phyloP scores from a whole-genome alignment of 2,113 vertebrate species.

The Brevimyrus niger region DNA sequence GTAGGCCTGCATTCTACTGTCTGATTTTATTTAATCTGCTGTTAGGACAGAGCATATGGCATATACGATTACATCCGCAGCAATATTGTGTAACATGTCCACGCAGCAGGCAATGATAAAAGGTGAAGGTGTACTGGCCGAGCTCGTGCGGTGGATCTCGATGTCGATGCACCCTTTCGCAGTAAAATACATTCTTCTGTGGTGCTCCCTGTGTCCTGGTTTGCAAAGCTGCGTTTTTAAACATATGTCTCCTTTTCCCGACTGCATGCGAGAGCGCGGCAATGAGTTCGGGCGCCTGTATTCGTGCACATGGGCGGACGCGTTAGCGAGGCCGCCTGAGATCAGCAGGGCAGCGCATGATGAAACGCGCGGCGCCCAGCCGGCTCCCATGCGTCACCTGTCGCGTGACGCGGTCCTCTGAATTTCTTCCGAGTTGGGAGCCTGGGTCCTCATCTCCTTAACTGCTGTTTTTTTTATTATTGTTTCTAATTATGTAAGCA shows the following conservation, averaged over 20 bases:
- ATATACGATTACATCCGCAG: not conserved
- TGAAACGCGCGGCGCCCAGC: not conserved
- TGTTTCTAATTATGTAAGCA: not conserved
- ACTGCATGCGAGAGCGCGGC: not conserved
- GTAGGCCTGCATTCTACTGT: not conserved
- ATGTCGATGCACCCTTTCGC: not conserved
- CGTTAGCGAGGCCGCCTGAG: not conserved
- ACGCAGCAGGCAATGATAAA: not conserved
- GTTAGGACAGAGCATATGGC: not conserved
- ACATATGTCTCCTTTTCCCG: not conserved
- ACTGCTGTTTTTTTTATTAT: not conserved
- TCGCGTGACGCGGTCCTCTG: not conserved
- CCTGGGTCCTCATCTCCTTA: not conserved
- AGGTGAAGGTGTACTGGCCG: not conserved
- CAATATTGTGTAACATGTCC: not conserved
- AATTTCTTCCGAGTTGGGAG: not conserved
- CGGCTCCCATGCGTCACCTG: not conserved
- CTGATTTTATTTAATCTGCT: not conserved
- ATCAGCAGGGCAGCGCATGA: not conserved
- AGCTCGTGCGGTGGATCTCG: not conserved
- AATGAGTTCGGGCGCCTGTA: not conserved
- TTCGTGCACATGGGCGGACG: not conserved
- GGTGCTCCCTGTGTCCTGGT: not conserved
- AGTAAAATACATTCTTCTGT: not conserved
- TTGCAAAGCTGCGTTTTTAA: not conserved